Evolutionary conservation across 2,888 invertebrate species (phyloP).

Genomic region (Drosophila fungiperda): DNA sequence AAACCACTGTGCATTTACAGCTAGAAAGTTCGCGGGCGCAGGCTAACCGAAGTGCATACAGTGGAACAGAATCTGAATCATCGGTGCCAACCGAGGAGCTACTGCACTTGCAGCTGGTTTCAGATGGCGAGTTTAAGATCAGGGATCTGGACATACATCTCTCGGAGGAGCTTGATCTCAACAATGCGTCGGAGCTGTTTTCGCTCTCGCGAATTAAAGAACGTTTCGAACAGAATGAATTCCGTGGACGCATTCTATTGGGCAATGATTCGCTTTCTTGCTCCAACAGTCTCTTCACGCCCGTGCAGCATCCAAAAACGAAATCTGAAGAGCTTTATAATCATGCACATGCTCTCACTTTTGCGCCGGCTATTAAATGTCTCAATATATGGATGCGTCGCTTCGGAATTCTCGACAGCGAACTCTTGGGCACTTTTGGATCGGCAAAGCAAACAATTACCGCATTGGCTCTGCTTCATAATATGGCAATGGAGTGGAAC

Average conservation of each 20-base stretch:
- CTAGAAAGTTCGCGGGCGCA: slow-evolving; percentile 34
- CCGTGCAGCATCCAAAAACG: slow-evolving; percentile 59
- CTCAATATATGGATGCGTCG: slow-evolving; percentile 67
- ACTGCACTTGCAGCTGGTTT: slow-evolving; percentile 73
- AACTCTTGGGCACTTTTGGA: slow-evolving; percentile 66
- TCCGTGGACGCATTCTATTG: slow-evolving; percentile 79
- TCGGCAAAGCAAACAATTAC: slow-evolving; percentile 75
- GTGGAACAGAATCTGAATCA: slow-evolving; percentile 12
- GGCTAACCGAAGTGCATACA: slow-evolving; percentile 10
- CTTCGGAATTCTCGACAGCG: slow-evolving; percentile 70
- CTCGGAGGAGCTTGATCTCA: slow-evolving; percentile 42
- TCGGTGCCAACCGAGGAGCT: slow-evolving; percentile 42
- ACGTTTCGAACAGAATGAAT: slow-evolving; percentile 82
- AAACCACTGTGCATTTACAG: slow-evolving; percentile 65
- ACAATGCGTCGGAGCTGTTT: slow-evolving; percentile 65
- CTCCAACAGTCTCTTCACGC: slow-evolving; percentile 73
- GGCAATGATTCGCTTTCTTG: slow-evolving; percentile 70
- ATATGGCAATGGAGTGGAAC: slow-evolving; percentile 82
- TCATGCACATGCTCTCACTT: slow-evolving; percentile 69
- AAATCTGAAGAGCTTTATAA: slow-evolving; percentile 75
- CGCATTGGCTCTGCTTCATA: slow-evolving; percentile 77
- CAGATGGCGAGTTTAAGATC: slow-evolving; percentile 78
- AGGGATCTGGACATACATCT: slow-evolving; percentile 75
- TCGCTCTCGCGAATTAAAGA: slow-evolving; percentile 75
- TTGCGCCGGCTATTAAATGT: slow-evolving; percentile 69